These are phyloP conservation scores for Carapus acus DNA, from an alignment of 2,797 vertebrate genomes.

Conservation along the genomic window DNA sequence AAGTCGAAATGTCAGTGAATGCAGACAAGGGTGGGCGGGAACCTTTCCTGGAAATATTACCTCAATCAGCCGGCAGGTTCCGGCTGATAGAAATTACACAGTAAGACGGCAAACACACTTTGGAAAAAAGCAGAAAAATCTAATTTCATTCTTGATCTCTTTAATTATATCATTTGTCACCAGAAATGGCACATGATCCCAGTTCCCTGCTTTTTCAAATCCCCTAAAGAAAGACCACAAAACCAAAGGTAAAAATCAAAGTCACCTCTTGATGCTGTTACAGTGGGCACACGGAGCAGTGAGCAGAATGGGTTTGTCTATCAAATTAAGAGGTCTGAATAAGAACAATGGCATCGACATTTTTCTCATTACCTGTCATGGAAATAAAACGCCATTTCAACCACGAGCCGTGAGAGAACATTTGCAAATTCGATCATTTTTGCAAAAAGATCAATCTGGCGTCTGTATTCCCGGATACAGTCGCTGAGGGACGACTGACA, in stretches of 20 bases:
- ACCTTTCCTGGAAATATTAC: slow-evolving; percentile 5
- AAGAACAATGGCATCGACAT: slow-evolving; percentile 50
- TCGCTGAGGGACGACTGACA: slow-evolving; percentile 12
- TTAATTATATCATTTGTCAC: slow-evolving; percentile 58
- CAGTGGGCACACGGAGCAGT: slow-evolving; percentile 39
- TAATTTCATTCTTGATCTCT: slow-evolving; percentile 26
- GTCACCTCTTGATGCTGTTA: slow-evolving; percentile 53
- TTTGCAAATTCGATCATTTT: slow-evolving; percentile 36
- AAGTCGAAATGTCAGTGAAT: not conserved
- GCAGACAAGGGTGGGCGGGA: slow-evolving; percentile 9
- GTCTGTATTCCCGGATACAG: slow-evolving; percentile 7
- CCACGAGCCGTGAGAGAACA: slow-evolving; percentile 32
- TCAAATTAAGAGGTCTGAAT: slow-evolving; percentile 43
- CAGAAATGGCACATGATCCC: slow-evolving; percentile 50
- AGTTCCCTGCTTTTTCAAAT: slow-evolving; percentile 41
- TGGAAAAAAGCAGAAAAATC: slow-evolving; percentile 9
- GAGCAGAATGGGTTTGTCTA: slow-evolving; percentile 49
- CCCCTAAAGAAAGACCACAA: slow-evolving; percentile 18
- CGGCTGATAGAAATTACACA: slow-evolving; percentile 3
- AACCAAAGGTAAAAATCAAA: slow-evolving; percentile 47
- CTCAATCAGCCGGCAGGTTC: slow-evolving; percentile 10
- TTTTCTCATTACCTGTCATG: slow-evolving; percentile 43
- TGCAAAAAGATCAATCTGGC: slow-evolving; percentile 40
- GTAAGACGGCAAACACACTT: not conserved
- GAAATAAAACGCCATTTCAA: slow-evolving; percentile 49